Evolutionary conservation across 2,888 invertebrate species (phyloP), one percentile per base, ranked within the genome.

Genomic region (Drosophila glabriapex): DNA sequence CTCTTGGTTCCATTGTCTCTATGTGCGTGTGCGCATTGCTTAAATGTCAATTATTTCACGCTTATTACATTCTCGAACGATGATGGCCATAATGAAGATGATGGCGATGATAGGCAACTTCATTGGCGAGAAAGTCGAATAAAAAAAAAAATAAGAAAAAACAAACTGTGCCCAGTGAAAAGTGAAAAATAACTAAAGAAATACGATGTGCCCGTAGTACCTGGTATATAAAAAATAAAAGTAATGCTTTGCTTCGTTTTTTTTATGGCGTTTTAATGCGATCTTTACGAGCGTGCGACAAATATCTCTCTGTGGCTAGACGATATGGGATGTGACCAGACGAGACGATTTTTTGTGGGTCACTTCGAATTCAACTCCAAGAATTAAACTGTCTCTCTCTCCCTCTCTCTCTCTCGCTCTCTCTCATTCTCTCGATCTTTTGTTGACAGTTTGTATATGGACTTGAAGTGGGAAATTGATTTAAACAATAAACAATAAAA

Each of bases 41-140:
- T 88, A 85, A 90, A 87, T 88, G 90, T 88, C 87, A 90, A 90
- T 90, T 87, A 90, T 88, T 90, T 90, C 83, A 87, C 90, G 88
- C 88, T 87, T 87, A 87, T 87, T 90, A 85, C 76, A 87, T 79
- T 90, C 79, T 81, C 74, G 72, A 80, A 63, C 61, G 62, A 58
- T 64, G 63, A 75, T 56, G 63, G 69, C 59, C 50, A 68, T 64
- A 60, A 61, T 55, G 61, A 72, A 54, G 63, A 76, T 68, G 67
- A 78, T 53, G 60, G 62, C 63, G 43, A 60, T 70, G 67, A 63
- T 63, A 60, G 60, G 46, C 55, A 68, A 68, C 68, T 72, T 79
- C 72, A 77, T 80, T 70, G 59, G 80, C 76, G 78, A 70, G 78
- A 79, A 79, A 79, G 78, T 76, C 67, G 33, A 65, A 54, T 33